phyloP scores from a whole-genome alignment of 1,140 invertebrate species.

The Drosophila ironensis region DNA sequence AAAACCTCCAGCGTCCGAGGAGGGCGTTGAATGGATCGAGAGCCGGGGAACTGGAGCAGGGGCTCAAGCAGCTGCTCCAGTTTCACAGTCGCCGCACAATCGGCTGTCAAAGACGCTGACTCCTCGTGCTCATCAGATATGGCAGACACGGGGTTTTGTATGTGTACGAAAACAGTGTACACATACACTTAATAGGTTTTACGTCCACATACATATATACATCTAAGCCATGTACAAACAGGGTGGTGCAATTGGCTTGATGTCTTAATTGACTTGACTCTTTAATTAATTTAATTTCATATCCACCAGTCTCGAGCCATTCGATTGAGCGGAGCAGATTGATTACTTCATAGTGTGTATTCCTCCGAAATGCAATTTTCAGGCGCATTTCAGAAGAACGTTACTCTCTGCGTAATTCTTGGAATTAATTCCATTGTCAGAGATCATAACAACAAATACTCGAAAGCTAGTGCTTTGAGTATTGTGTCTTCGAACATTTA shows the following conservation, averaged over 20 bases:
- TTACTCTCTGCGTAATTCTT: too few relatives aligned
- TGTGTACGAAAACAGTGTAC: not conserved
- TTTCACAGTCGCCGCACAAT: slow-evolving; percentile 68
- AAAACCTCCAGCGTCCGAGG: not conserved
- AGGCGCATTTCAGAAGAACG: too few relatives aligned
- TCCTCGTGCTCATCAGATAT: slow-evolving; percentile 74
- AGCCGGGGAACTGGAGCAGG: slow-evolving; percentile 25
- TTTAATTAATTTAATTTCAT: slow-evolving; percentile 40
- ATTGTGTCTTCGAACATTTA: too few relatives aligned
- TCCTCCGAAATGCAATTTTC: not conserved
- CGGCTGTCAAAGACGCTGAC: slow-evolving; percentile 47
- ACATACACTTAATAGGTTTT: too few relatives aligned
- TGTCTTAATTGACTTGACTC: slow-evolving; percentile 15
- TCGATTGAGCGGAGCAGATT: slow-evolving; percentile 1
- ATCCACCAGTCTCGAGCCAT: not conserved
- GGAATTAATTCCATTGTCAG: too few relatives aligned
- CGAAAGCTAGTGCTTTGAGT: too few relatives aligned
- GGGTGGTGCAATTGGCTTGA: slow-evolving; percentile 37
- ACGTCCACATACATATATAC: slow-evolving; percentile 4
- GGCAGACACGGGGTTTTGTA: slow-evolving; percentile 50
- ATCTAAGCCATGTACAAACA: slow-evolving; percentile 33
- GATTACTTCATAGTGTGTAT: slow-evolving; percentile 6
- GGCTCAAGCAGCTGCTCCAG: slow-evolving; percentile 55
- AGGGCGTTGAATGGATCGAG: slow-evolving; percentile 1
- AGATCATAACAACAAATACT: too few relatives aligned